These are phyloP conservation scores for Ascaphus truei DNA, from an alignment of 2,113 vertebrate species.

Conservation along the genomic window DNA sequence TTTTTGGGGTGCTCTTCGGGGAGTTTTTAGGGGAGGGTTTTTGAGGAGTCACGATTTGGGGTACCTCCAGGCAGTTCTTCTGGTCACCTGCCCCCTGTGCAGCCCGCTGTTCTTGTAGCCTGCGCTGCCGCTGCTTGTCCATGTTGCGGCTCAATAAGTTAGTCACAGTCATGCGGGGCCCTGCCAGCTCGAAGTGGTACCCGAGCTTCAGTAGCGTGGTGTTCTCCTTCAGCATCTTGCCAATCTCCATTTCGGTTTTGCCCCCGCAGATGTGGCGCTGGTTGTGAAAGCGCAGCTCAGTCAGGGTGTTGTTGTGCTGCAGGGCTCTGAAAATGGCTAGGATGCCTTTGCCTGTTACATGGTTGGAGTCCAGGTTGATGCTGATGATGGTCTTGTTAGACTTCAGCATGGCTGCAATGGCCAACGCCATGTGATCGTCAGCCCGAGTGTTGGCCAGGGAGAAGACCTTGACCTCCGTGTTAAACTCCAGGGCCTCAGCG, in stretches of 20 bases:
- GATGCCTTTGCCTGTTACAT: constrained; percentile 90
- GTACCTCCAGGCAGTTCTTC: constrained; percentile 76
- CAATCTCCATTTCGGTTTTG: constrained; percentile 97
- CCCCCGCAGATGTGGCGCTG: constrained; percentile 95
- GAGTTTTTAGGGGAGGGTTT: constrained; percentile 73
- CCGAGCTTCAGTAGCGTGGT: constrained; percentile 89
- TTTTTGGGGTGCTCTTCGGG: constrained; percentile 72
- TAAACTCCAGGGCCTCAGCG: constrained; percentile 81
- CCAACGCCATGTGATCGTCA: constrained; percentile 90
- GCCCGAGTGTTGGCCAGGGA: constrained; percentile 91
- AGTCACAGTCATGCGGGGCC: constrained; percentile 93
- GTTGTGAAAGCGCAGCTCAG: constrained; percentile 95
- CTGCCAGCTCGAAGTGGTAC: constrained; percentile 92
- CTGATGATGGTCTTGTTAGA: constrained; percentile 83
- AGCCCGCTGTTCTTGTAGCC: constrained; percentile 87
- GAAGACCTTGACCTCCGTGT: constrained; percentile 76
- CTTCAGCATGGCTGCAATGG: constrained; percentile 82
- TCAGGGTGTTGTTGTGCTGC: constrained; percentile 82
- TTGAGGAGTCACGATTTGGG: constrained; percentile 51
- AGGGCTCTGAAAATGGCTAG: constrained; percentile 88
- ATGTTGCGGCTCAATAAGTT: constrained; percentile 95
- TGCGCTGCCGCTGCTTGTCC: constrained; percentile 89
- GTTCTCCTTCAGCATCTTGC: constrained; percentile 90
- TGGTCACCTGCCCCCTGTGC: constrained; percentile 76
- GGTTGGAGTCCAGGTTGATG: constrained; percentile 95